phyloP scores from a whole-genome alignment of 2,113 vertebrate genomes.

The Martes martes region DNA sequence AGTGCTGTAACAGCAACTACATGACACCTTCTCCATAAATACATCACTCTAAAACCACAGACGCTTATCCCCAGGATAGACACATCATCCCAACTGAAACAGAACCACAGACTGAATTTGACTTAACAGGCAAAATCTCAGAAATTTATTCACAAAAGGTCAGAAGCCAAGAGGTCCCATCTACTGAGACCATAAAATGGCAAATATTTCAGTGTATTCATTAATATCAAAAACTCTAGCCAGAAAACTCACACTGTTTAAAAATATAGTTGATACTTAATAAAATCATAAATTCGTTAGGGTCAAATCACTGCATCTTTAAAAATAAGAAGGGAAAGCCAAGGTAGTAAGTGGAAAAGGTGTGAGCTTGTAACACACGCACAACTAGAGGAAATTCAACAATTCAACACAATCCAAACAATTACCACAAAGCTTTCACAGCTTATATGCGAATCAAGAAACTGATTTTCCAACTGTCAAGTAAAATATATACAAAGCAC shows the following conservation, averaged over 20 bases:
- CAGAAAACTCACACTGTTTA: constrained; percentile 25
- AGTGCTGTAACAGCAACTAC: constrained; percentile 16
- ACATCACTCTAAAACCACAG: constrained; percentile 25
- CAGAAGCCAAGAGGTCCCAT: not conserved
- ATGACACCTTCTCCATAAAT: not conserved
- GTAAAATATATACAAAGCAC: constrained; percentile 49
- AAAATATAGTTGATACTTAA: constrained; percentile 32
- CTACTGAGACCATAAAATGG: not conserved
- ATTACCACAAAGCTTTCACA: constrained; percentile 1
- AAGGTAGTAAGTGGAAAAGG: constrained; percentile 41
- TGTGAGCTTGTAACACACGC: not conserved
- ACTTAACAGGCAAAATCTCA: constrained; percentile 7
- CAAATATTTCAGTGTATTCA: constrained; percentile 38
- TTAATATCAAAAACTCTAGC: constrained; percentile 29
- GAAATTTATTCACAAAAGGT: constrained; percentile 34
- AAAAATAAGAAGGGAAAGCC: not conserved
- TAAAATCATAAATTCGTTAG: constrained; percentile 20
- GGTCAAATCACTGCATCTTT: not conserved
- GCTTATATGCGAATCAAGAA: constrained; percentile 24
- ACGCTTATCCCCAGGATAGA: constrained; percentile 20
- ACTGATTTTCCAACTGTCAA: constrained; percentile 37
- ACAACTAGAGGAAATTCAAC: not conserved
- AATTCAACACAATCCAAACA: constrained; percentile 43
- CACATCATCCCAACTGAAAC: not conserved
- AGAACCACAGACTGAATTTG: not conserved